Evolutionary conservation across 2,797 vertebrate genomes (phyloP), one percentile per base, ranked within the genome.

Genomic region (Enteromius afrohamiltoni): DNA sequence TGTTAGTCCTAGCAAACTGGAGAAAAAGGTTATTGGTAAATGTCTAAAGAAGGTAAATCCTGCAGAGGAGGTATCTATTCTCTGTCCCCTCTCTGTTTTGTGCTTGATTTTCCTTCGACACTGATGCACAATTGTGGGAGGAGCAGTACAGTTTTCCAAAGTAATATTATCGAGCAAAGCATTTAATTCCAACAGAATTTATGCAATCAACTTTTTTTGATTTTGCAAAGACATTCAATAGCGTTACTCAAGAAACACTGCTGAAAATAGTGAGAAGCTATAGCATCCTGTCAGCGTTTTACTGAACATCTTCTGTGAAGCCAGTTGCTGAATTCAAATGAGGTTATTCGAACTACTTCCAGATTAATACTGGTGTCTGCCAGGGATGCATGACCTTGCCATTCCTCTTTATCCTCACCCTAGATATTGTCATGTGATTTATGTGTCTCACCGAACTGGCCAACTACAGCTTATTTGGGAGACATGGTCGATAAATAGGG

Each of bases 1-100:
- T 8, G 13, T 34, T 1, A 17, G 29, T 64, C 16, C 7, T 26
- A 1, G 4, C 10, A 26, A 26, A 68, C 2, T 79, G 65, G 26
- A 69, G 13, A 21, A 16, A 23, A 40, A n/a, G 0, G 2, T 71
- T 11, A 71, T 58, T 23, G 47, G n/a, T n/a, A 29, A 71, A 14
- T 14, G 71, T 6, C 67, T 14, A 0, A 80, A 80, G 34, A 71
- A 71, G 34, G 31, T 67, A 7, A 37, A 45, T 16, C 29, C 42
- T 16, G 19, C 21, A 3, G 14, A 45, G 1, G 16, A 58, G 51
- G 34, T 21, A 80, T 80, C 26, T 80, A 34, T 34, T 70, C 6
- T 80, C 49, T 0, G 13, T 80, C 14, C 78, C 78, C 37, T 42
- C 40, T 42, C 40, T 42, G 42, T 55, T 17, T 69, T 80, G 10